These are phyloP conservation scores for Camponotus floridanus DNA, from an alignment of 1,140 invertebrate genomes.

Conservation along the genomic window DNA sequence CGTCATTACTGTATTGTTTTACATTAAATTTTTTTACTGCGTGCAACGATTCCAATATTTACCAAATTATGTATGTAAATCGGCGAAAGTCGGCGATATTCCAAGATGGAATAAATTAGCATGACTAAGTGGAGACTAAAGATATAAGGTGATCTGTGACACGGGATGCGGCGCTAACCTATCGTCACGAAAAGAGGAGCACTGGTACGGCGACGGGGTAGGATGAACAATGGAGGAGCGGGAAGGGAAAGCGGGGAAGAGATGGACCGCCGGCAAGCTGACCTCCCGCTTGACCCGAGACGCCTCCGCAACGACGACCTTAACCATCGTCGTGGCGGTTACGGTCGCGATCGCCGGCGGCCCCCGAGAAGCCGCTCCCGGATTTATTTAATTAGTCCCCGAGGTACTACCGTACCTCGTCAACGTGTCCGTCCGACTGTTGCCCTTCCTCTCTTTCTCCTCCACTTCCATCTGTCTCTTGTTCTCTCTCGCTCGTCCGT, in stretches of 20 bases:
- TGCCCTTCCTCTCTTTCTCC: constrained; percentile 44
- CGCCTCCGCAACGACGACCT: constrained; percentile 80
- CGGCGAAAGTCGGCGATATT: constrained; percentile 58
- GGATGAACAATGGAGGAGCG: constrained; percentile 55
- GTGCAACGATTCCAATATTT: not conserved
- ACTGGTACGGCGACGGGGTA: constrained; percentile 50
- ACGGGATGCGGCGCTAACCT: constrained; percentile 57
- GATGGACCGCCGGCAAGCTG: constrained; percentile 75
- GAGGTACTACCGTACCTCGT: constrained; percentile 75
- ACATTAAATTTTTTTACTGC: not conserved
- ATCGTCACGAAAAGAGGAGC: constrained; percentile 73
- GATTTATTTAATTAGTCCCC: constrained; percentile 84
- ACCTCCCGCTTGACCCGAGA: constrained; percentile 80
- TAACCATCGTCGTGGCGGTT: constrained; percentile 77
- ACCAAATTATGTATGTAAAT: not conserved
- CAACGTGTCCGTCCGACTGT: constrained; percentile 76
- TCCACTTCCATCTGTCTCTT: constrained; percentile 12
- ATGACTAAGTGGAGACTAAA: constrained; percentile 51
- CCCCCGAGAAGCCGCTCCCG: constrained; percentile 79
- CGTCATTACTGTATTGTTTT: not conserved
- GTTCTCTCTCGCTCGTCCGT: not conserved
- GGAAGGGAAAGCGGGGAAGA: constrained; percentile 58
- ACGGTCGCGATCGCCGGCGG: constrained; percentile 77
- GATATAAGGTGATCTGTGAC: constrained; percentile 62
- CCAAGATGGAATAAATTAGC: constrained; percentile 69